Evolutionary conservation across 2,113 vertebrate species (phyloP).

Genomic region (Fregata magnificens): DNA sequence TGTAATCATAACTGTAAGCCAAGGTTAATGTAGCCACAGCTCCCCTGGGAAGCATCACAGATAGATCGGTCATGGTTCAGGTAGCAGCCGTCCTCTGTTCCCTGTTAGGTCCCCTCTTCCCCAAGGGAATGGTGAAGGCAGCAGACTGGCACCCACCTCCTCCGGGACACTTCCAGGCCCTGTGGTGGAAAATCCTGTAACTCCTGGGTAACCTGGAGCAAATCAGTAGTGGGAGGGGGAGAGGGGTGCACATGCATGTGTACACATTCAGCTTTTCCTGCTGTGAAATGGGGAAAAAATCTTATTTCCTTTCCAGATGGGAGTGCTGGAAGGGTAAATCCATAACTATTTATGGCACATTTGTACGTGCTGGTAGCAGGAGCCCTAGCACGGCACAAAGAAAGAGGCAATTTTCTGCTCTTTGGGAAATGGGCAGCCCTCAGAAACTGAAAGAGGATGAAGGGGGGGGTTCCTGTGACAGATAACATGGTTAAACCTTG

Average conservation of each 20-base stretch:
- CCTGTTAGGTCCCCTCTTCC: not conserved
- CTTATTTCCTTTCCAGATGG: not conserved
- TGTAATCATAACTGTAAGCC: not conserved
- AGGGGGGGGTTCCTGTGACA: not conserved
- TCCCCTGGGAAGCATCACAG: not conserved
- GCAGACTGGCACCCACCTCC: not conserved
- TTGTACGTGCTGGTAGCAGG: not conserved
- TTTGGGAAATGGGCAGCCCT: not conserved
- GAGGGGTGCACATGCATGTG: rapidly evolving
- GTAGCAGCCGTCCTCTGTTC: not conserved
- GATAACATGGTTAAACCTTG: not conserved
- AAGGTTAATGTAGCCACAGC: not conserved
- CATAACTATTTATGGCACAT: not conserved
- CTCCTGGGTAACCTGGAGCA: not conserved
- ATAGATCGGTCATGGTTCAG: not conserved
- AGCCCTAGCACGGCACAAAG: not conserved
- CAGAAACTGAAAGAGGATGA: not conserved
- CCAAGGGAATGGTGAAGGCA: not conserved
- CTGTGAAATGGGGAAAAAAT: not conserved
- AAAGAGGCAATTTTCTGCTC: not conserved
- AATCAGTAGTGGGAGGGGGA: not conserved
- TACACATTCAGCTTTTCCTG: not conserved
- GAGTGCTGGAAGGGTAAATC: not conserved
- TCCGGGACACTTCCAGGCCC: not conserved
- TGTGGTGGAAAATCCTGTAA: not conserved